Evolutionary conservation across 2,797 vertebrate species (phyloP), one percentile per base, ranked within the genome.

Genomic region (Miichthys miiuy): DNA sequence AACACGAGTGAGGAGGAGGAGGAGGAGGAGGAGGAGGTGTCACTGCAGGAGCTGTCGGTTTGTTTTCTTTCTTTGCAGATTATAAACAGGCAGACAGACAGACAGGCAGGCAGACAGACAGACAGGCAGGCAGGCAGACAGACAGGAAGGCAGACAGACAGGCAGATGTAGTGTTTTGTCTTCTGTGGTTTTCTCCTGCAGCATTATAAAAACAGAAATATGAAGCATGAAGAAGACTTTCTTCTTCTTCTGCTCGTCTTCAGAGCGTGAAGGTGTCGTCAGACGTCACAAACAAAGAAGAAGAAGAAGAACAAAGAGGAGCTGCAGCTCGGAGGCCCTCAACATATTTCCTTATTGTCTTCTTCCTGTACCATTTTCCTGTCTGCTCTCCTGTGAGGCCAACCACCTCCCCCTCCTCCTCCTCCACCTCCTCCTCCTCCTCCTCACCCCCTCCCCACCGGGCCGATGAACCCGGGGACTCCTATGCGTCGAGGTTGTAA

Each of bases 401-500:
- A 68, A 14, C 76, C 58, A 2, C 23, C 55, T 1, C 72, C 17
- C 10, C 50, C 25, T 44, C 6, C 27, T 30, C 30, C 50, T 18
- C 47, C 50, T 27, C 42, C 61, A 54, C 44, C 20, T 1, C 48
- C 42, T 34, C 48, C 23, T 46, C 42, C n/a, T 25, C 70, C 25
- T 54, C 48, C 72, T 65, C 51, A 20, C 44, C 75, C 72, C 83
- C 84, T 27, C 82, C 80, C 76, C 54, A 6, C 69, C 17, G 30
- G 77, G 41, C 81, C 38, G 20, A 86, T 91, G 92, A 94, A 95
- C 93, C 85, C 89, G 47, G 79, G 78, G 88, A 95, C 91, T 91
- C 82, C 87, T 82, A 41, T 73, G 83, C 75, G 38, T 62, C n/a
- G 76, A 85, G 84, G 79, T 88, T 91, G 90, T 92, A 92, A 91